Evolutionary conservation across 53 echinoderm and acorn worm species (phyloP), one percentile per base, ranked within the genome.

Genomic region (Echinometra lucunter): DNA sequence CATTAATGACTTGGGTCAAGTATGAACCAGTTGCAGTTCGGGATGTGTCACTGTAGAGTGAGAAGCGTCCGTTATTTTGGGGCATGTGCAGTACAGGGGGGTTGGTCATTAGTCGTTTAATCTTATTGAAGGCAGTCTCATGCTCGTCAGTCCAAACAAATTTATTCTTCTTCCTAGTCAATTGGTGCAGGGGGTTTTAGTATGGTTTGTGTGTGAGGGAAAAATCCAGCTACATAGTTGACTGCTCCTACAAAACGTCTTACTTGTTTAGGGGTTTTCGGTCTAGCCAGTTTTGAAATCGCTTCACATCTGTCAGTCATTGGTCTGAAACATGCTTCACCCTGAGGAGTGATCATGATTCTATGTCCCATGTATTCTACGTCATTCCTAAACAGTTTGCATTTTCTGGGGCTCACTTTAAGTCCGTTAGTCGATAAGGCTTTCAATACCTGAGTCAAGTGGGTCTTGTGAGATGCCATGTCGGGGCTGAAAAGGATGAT

Each of bases 401-500:
- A 94, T 35, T 94, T 94, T 23, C 85, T 80, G 1, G 85, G 94
- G 58, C 83, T 58, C 32, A 89, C 89, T 34, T 58, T 58, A 34
- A 89, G 89, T 89, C 89, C 89, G 28, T 89, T 89, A 7, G 25
- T 37, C 1, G 89, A 89, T 6, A 89, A 28, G 58, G 89, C 89
- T 28, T 57, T 6, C 27, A 89, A n/a, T 57, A 94, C 45, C 16
- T 49, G 12, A 11, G 82, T 55, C 90, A 96, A 90, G 66, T 96
- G 91, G 37, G 60, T 34, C 6, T 63, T 91, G 80, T 94, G 96
- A 1, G 91, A 58, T 1, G 40, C 55, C 49, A 91, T 94, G 66
- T 90, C 91, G 2, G 72, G 91, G 94, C 94, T 94, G 25, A 94
- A 94, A 2, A 96, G 45, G 60, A 96, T 91, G 18, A 94, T 96